Conservation (phyloP, 2,888 invertebrate species). For the Tetrapedia diversipes region DNA sequence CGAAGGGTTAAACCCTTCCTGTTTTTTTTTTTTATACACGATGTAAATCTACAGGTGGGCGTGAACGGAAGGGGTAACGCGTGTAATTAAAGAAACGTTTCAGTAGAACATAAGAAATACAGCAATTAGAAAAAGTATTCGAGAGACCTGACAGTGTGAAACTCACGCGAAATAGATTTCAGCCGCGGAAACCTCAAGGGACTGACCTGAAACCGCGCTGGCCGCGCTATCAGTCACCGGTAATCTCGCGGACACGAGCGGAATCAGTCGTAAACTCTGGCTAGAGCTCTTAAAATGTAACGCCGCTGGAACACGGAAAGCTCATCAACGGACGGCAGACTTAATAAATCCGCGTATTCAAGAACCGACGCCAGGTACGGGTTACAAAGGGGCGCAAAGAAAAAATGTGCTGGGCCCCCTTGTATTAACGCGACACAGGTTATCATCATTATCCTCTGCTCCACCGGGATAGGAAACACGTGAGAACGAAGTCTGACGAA, state of each 20-base stretch:
- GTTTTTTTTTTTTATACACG: too few relatives aligned
- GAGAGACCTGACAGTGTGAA: too few relatives aligned
- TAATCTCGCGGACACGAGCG: neutral
- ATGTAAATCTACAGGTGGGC: too few relatives aligned
- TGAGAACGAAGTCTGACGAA: neutral
- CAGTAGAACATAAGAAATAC: too few relatives aligned
- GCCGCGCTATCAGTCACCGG: neutral
- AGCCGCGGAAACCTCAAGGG: neutral
- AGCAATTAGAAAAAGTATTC: too few relatives aligned
- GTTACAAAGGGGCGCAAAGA: neutral
- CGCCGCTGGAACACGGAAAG: neutral
- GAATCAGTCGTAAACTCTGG: conserved; percentile 15
- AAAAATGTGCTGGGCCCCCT: too few relatives aligned
- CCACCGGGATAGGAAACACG: too few relatives aligned
- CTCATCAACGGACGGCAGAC: conserved; percentile 22
- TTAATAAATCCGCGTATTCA: conserved; percentile 17
- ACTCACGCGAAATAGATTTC: too few relatives aligned
- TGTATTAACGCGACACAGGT: neutral
- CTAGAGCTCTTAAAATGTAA: conserved; percentile 5
- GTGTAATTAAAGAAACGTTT: too few relatives aligned
- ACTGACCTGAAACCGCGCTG: neutral
- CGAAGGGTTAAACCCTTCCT: too few relatives aligned
- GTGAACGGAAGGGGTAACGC: too few relatives aligned
- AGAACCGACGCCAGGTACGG: neutral
- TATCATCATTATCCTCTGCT: conserved; percentile 7